A percentile compares a stretch with the other conserved stretches of the same genome.
Evolutionary conservation across 2,113 vertebrate species (phyloP).

Genomic region (Rana temporaria): DNA sequence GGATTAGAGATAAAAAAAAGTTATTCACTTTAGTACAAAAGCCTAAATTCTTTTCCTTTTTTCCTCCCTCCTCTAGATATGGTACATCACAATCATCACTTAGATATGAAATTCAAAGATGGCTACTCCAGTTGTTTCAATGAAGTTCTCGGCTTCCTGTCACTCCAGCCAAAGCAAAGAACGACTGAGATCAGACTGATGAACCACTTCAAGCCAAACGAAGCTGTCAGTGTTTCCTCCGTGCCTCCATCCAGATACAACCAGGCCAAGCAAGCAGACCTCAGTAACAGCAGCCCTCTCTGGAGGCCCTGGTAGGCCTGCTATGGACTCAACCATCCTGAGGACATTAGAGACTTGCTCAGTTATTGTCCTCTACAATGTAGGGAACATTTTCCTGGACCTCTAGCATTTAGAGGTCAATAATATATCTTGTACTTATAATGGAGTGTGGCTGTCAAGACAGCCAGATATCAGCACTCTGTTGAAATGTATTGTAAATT

Average conservation of each 20-base stretch:
- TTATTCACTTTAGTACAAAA: background rate
- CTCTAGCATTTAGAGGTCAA: constrained; percentile 25
- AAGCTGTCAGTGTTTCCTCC: constrained; percentile 29
- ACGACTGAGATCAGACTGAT: constrained; percentile 66
- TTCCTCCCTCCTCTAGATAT: constrained; percentile 51
- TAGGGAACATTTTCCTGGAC: constrained; percentile 61
- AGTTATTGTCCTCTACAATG: constrained; percentile 49
- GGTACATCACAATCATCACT: constrained; percentile 57
- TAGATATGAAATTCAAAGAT: constrained; percentile 66
- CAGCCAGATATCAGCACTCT: constrained; percentile 56
- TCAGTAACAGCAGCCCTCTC: constrained; percentile 45
- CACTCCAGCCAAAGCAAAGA: constrained; percentile 64
- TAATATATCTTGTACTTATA: constrained; percentile 40
- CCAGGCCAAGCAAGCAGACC: constrained; percentile 51
- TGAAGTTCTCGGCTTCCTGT: constrained; percentile 72
- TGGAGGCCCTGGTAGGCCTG: constrained; percentile 73
- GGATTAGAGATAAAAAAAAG: no score
- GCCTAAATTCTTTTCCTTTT: constrained; percentile 1
- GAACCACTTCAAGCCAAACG: constrained; percentile 67
- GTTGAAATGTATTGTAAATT: constrained; percentile 32
- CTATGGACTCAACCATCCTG: background rate
- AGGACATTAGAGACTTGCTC: constrained; percentile 62
- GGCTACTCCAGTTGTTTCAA: constrained; percentile 71
- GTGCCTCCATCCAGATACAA: background rate
- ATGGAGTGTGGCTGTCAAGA: constrained; percentile 32